Percentiles rank a stretch among this genome's conserved stretches.
phyloP scores from a whole-genome alignment of 2,113 vertebrate genomes.

The Leucosticte australis region DNA sequence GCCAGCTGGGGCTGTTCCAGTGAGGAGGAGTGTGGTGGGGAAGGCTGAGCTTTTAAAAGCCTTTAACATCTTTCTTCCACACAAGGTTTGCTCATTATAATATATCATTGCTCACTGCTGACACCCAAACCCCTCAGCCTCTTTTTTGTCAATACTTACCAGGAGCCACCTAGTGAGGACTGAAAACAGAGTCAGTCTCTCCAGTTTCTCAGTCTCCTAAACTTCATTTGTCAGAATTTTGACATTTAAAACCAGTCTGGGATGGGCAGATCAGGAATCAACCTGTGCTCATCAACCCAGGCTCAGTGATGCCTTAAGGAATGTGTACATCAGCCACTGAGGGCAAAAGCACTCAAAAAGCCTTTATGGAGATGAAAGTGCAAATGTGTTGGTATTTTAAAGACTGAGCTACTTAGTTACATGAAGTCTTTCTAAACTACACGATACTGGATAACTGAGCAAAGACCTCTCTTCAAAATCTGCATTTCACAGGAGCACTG shows the following conservation, averaged over 20 bases:
- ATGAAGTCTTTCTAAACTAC: neutral
- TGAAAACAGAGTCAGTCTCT: neutral
- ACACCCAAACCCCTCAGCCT: neutral
- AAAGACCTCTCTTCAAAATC: neutral
- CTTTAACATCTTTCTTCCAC: neutral
- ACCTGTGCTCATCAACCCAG: neutral
- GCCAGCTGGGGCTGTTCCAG: neutral
- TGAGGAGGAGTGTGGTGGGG: neutral
- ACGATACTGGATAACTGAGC: rapidly evolving
- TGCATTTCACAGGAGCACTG: neutral
- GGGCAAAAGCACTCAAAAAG: neutral
- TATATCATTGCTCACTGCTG: neutral
- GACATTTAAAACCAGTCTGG: slow-evolving; percentile 34
- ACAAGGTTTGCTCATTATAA: neutral
- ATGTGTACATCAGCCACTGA: neutral
- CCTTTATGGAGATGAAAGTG: neutral
- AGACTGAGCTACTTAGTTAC: neutral
- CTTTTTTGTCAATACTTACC: neutral
- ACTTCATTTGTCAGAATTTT: neutral
- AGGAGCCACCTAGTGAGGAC: neutral
- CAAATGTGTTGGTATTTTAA: neutral
- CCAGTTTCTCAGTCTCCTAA: neutral
- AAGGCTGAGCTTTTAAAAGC: neutral
- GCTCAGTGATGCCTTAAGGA: neutral
- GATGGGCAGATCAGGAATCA: slow-evolving; percentile 43